phyloP scores from a whole-genome alignment of 2,113 vertebrate genomes.

The Dunckerocampus dactyliophorus region DNA sequence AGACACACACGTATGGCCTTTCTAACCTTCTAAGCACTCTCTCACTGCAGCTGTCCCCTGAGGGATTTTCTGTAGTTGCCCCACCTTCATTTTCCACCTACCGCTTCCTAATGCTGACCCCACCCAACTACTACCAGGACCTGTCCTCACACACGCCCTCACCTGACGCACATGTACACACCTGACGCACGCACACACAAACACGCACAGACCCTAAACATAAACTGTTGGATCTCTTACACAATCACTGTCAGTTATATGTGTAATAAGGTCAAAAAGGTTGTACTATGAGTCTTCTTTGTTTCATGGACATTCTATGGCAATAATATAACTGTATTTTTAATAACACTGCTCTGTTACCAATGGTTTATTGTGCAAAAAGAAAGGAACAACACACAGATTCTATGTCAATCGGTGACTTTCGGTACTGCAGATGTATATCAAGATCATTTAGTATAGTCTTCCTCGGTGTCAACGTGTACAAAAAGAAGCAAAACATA shows the following conservation, averaged over 20 bases:
- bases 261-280: not conserved
- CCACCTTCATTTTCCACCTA: slow-evolving; percentile 16
- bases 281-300: not conserved
- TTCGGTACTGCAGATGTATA: too few species aligned
- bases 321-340: too few species aligned
- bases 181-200: slow-evolving; percentile 10
- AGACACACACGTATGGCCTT: slow-evolving; percentile 3
- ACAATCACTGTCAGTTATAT: not conserved
- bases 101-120: slow-evolving; percentile 4
- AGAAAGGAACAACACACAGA: too few species aligned
- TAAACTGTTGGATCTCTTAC: not conserved
- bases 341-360: too few species aligned
- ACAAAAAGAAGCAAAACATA: too few species aligned
- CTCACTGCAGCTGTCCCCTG: slow-evolving; percentile 13
- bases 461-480: too few species aligned
- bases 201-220: slow-evolving; percentile 4
- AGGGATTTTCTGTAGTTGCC: slow-evolving; percentile 15
- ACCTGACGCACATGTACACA: slow-evolving; percentile 36
- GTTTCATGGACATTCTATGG: too few species aligned
- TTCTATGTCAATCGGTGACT: too few species aligned
- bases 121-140: slow-evolving; percentile 21
- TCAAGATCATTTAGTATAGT: too few species aligned
- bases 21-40: slow-evolving; percentile 1
- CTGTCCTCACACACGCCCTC: slow-evolving; percentile 51
- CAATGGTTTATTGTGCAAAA: too few species aligned